phyloP scores from a whole-genome alignment of 2,113 vertebrate genomes.

The Strix uralensis region DNA sequence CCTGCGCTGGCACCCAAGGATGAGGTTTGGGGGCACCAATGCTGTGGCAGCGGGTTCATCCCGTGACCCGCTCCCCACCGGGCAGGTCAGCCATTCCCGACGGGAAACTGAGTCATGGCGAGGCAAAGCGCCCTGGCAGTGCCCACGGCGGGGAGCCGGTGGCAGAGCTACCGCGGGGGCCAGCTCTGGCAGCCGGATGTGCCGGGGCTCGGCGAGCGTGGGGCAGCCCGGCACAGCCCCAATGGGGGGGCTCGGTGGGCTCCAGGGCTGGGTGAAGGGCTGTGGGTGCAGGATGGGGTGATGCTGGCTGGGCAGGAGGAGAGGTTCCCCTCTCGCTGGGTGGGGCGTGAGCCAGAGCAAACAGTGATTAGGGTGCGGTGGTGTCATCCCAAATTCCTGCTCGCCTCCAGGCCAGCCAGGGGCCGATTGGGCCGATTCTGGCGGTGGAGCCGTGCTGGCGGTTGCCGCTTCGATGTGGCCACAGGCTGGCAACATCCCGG shows the following conservation, averaged over 20 bases:
- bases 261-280: neutral
- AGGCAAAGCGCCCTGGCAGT: neutral
- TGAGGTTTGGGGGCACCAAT: accelerated
- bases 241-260: accelerated
- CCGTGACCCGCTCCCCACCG: accelerated
- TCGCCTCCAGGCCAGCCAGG: neutral
- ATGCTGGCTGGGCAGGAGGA: neutral
- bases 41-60: neutral
- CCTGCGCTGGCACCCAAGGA: accelerated
- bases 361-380: neutral
- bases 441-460: accelerated
- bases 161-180: accelerated
- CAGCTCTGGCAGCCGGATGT: neutral
- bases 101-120: slow-evolving; percentile 13
- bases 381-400: slow-evolving; percentile 45
- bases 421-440: neutral
- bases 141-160: accelerated
- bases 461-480: neutral
- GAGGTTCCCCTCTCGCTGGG: neutral
- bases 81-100: neutral
- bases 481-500: accelerated
- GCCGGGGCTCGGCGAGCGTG: accelerated
- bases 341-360: neutral
- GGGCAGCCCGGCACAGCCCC: neutral
- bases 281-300: neutral